Base-by-base conservation (phyloP, 2,888 invertebrate species). In the Luperina nickerlii region DNA sequence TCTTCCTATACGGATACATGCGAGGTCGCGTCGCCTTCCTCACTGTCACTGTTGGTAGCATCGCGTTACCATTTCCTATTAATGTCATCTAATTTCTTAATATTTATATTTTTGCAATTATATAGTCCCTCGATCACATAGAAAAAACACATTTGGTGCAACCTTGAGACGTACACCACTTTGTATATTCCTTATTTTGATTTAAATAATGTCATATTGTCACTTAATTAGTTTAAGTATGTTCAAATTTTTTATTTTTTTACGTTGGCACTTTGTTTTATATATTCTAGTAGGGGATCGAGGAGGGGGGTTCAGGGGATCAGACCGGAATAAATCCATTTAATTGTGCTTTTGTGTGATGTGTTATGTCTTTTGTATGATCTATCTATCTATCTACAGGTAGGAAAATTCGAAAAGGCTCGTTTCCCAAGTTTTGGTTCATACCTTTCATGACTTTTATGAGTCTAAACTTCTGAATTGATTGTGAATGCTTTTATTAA, bases 1-100 rank as follows among this genome's bases (percentile, higher is more conserved):
- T 91, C 93, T 95, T 95, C 95, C 94, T 94, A 91, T 92, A 89
- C 93, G 92, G 93, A 92, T 90, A 88, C 89, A 83, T 65, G 77
- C 93, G 90, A 95, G 95, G 95, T 88, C 94, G 84, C 79, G 79
- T 82, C 79, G 89, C 90, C 93, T 94, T 94, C 94, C 93, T 93
- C 90, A 86, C 87, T 90, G 88, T 87, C 38, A 38, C 4, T 90
- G 88, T 87, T 90, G 87, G 91, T 91, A 89, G 88, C 89, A 87
- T 86, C 86, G 68, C 83, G 81, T 74, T 88, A 87, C 84, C 72
- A 71, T 84, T 91, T 90, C 90, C 91, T 90, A 88, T 27, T 48
- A 78, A 86, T 86, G 88, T 88, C 89, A 62, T 87, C 84, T 87
- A 77, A 83, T 77, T 67, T 82, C 72, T 71, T 48, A 60, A 65